Conservation (phyloP, 2,888 invertebrate species). For the Myathropa florea region DNA sequence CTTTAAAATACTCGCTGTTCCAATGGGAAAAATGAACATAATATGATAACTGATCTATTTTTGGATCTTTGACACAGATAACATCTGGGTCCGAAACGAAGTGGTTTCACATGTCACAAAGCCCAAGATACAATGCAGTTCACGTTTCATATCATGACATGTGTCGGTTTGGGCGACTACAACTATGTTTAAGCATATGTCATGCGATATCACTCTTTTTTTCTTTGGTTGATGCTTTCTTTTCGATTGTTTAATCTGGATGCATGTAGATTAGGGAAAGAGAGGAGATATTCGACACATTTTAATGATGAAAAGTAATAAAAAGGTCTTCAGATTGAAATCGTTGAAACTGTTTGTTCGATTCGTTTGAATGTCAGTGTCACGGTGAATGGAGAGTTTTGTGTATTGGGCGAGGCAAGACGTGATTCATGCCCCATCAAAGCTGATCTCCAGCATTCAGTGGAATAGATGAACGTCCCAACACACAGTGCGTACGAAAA, state of each 20-base stretch:
- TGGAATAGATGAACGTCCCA: too few species aligned
- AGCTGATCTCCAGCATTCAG: too few species aligned
- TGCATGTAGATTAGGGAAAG: not conserved
- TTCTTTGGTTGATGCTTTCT: not conserved
- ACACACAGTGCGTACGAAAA: too few species aligned
- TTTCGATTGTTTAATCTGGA: not conserved
- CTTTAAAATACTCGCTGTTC: not conserved
- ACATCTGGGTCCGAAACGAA: not conserved
- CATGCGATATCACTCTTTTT: not conserved
- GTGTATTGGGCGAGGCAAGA: not conserved
- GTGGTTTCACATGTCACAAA: not conserved
- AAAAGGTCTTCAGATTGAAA: not conserved
- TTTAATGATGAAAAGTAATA: not conserved
- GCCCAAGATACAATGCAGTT: not conserved
- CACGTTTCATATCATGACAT: not conserved
- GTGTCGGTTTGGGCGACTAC: not conserved
- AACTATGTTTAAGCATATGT: not conserved
- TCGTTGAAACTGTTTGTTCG: not conserved
- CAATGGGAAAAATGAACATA: not conserved
- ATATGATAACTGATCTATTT: not conserved
- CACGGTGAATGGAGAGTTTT: not conserved
- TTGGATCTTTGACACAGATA: not conserved
- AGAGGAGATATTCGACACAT: not conserved
- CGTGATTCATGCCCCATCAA: not conserved
- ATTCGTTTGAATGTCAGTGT: not conserved